Conservation (phyloP, 2,888 invertebrate species). For the Strigamia transsilvanica region DNA sequence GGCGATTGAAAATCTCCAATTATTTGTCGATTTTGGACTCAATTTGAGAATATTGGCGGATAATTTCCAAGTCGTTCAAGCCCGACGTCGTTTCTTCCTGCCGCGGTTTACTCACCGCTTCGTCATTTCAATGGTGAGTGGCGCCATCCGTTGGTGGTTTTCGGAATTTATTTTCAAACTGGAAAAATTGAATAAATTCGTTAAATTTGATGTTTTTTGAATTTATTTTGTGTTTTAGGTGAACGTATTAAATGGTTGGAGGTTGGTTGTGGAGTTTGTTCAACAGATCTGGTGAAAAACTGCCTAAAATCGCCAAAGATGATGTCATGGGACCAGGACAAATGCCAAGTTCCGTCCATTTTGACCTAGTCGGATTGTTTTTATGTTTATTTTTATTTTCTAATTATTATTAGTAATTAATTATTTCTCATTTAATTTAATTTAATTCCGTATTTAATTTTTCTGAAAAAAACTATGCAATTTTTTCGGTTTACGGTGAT, state of each 20-base stretch:
- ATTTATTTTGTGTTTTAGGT: background rate
- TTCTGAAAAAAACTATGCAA: too few relatives aligned
- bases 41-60: background rate
- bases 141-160: background rate
- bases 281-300: background rate
- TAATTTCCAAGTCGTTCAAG: background rate
- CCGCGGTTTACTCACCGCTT: background rate
- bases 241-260: background rate
- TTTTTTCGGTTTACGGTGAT: too few relatives aligned
- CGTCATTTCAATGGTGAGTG: background rate
- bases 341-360: background rate
- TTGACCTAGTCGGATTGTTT: background rate
- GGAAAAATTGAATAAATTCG: background rate
- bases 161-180: background rate
- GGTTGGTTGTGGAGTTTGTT: background rate
- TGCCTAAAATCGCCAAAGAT: background rate
- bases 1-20: background rate
- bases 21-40: background rate
- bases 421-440: too few relatives aligned
- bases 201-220: background rate
- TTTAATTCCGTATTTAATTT: too few relatives aligned
- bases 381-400: too few relatives aligned
- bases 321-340: conserved; percentile 10
- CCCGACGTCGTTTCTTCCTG: background rate
- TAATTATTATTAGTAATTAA: too few relatives aligned